phyloP scores from a whole-genome alignment of 2,113 vertebrate species.

The Chunga burmeisteri region DNA sequence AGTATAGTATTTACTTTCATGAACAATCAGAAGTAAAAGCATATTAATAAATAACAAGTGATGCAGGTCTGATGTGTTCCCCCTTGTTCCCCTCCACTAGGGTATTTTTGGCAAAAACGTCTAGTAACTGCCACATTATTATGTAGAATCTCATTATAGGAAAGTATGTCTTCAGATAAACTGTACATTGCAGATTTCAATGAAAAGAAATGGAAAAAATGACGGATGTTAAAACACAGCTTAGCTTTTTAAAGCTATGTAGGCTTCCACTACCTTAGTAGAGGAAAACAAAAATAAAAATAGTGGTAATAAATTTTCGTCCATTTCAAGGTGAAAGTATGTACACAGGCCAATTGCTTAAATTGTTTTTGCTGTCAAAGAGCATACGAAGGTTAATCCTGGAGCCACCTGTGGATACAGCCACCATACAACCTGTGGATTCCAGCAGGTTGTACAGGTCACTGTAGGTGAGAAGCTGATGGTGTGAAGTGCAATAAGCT shows the following conservation, averaged over 20 bases:
- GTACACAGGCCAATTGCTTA: background rate
- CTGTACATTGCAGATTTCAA: background rate
- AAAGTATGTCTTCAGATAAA: background rate
- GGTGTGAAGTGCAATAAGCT: background rate
- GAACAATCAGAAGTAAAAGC: background rate
- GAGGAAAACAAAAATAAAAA: background rate
- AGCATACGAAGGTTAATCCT: background rate
- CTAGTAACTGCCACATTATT: background rate
- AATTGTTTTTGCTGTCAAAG: background rate
- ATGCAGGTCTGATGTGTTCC: background rate
- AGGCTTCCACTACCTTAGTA: background rate
- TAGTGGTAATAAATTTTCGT: background rate
- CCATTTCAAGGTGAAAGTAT: background rate
- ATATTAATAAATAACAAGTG: background rate
- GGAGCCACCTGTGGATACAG: too few species aligned
- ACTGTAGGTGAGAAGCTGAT: background rate
- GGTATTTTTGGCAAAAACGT: background rate
- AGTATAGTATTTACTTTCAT: background rate
- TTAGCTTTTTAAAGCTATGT: background rate
- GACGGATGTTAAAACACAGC: background rate
- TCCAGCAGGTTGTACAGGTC: background rate
- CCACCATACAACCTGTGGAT: background rate
- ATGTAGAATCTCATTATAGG: background rate
- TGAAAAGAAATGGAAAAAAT: background rate
- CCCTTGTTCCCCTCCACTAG: background rate